Base-by-base conservation (phyloP, 1,140 invertebrate species). In the Holcopasites calliopsidis region DNA sequence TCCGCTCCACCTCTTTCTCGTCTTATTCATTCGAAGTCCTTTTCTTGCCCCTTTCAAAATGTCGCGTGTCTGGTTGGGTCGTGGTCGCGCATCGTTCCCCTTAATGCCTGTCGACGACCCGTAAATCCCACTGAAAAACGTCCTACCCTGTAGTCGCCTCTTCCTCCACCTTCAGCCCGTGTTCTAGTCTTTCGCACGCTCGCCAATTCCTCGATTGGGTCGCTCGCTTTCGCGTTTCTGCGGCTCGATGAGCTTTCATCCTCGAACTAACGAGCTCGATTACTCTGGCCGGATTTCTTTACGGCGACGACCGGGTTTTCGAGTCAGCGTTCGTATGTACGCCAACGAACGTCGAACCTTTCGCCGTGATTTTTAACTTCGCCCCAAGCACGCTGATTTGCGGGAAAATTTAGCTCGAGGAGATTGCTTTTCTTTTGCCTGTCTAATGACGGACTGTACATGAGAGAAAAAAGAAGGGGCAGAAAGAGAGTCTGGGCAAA, bases 101-200 rank as follows among this genome's bases (percentile, higher is more conserved):
- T 80, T 80, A 83, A 83, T 77, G 78, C 55, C 55, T 77, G 44
- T 35, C 73, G 77, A 83, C 73, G 80, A 84, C 75, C 80, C 81
- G 81, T 83, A 83, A 80, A 80, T 83, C 73, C 60, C 66, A 40
- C 28, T 81, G 81, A 83, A 76, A 83, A 81, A 81, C 78, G 69
- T 78, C 60, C 65, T 69, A 62, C 61, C 50, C 26, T 54, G 33
- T 76, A 42, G 58, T 3, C 52, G 26, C 42, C 62, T 47, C 71
- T 50, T 75, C 54, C 1, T 28, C 10, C 62, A 61, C 28, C 58
- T 75, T 42, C 26, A 50, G 50, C 23, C 10, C 52, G 21, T 16
- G 28, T 57, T 47, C 65, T 47, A 7, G 3, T 23, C 8, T 1
- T 28, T 38, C 7, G 5, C 28, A 16, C 21, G 44, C 16, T n/a